phyloP scores from a whole-genome alignment of 2,113 vertebrate genomes.

The Chionis minor region DNA sequence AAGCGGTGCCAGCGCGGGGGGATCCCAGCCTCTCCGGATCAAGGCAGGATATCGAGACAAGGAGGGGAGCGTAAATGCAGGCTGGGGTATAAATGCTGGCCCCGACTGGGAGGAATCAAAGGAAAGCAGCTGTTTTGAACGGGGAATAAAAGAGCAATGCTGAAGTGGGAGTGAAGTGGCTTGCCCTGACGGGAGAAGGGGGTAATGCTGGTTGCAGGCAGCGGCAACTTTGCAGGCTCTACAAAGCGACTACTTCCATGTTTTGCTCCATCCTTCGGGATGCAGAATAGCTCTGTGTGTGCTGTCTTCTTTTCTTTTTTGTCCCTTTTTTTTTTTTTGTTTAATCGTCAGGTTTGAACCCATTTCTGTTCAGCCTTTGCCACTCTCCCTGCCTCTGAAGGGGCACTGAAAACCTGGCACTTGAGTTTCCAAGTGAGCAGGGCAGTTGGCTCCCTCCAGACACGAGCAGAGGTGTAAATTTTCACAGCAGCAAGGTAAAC shows the following conservation, averaged over 20 bases:
- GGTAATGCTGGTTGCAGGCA: background rate
- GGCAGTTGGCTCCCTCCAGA: background rate
- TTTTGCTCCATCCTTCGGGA: background rate
- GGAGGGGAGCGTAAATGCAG: background rate
- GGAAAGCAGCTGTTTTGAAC: background rate
- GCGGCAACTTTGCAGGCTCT: background rate
- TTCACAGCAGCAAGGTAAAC: background rate
- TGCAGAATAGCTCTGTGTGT: background rate
- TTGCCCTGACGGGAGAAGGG: background rate
- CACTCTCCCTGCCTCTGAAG: background rate
- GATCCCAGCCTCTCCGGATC: background rate
- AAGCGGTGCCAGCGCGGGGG: accelerated
- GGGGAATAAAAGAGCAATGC: background rate
- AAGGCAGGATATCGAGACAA: background rate
- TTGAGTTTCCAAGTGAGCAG: background rate
- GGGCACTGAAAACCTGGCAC: background rate
- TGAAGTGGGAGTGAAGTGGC: background rate
- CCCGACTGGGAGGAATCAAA: background rate
- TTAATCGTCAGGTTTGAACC: background rate
- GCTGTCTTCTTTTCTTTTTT: background rate
- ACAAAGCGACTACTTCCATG: background rate
- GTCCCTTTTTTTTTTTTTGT: no score
- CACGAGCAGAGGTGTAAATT: background rate
- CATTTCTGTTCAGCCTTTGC: accelerated
- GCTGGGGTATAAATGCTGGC: background rate